These are phyloP conservation scores for Chrysogorgia sp. DNA, from an alignment of 92 coral and sea anemone genomes.

Conservation along the genomic window DNA sequence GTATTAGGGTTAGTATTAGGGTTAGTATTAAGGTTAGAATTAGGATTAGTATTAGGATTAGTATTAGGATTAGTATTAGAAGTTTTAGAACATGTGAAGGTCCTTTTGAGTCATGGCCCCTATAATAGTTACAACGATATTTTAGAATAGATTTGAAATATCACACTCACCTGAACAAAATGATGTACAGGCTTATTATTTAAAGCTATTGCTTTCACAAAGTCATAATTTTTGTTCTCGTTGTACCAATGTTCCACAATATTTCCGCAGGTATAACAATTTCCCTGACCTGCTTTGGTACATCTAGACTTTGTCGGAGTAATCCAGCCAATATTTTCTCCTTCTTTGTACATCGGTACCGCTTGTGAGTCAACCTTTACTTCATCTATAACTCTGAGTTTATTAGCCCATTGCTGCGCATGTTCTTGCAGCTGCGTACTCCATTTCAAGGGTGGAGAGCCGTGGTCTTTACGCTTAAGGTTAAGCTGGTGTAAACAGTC, in stretches of 20 bases:
- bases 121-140: background rate
- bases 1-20: too few relatives aligned
- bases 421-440: slow-evolving; percentile 71
- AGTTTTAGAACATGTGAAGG: too few relatives aligned
- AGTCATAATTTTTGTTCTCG: slow-evolving; percentile 73
- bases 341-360: slow-evolving; percentile 60
- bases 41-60: too few relatives aligned
- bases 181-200: slow-evolving; percentile 63
- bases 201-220: slow-evolving; percentile 58
- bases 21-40: too few relatives aligned
- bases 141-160: too few relatives aligned
- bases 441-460: slow-evolving; percentile 81
- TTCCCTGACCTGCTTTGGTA: slow-evolving; percentile 49
- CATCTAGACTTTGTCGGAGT: slow-evolving; percentile 81
- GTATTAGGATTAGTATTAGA: too few relatives aligned
- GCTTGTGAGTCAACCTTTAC: slow-evolving; percentile 69
- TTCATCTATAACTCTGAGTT: slow-evolving; percentile 68
- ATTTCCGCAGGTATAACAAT: slow-evolving; percentile 74
- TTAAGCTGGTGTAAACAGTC: slow-evolving; percentile 86
- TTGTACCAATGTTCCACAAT: slow-evolving; percentile 88
- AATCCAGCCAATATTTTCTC: slow-evolving; percentile 90
- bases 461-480: slow-evolving; percentile 70
- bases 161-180: slow-evolving; percentile 76
- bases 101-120: too few relatives aligned
- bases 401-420: slow-evolving; percentile 86